These are phyloP conservation scores for Euglossa dilemma DNA, from an alignment of 1,140 invertebrate species.

Conservation along the genomic window DNA sequence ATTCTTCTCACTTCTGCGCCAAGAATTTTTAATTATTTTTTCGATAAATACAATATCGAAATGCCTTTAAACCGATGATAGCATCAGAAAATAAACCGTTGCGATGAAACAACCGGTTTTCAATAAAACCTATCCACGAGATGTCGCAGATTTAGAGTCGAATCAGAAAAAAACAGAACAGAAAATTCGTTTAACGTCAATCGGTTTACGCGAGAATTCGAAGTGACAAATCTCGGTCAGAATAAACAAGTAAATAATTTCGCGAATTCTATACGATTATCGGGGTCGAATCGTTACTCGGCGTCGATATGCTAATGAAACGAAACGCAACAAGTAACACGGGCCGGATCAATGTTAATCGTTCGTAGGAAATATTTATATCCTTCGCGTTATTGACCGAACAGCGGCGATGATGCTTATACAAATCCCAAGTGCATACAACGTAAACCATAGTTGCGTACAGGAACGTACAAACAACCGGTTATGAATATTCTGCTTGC, in stretches of 20 bases:
- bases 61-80: no score
- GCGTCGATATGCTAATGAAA: not conserved
- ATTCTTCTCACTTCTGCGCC: no score
- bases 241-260: not conserved
- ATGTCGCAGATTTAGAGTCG: no score
- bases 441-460: constrained; percentile 24
- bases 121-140: no score
- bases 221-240: not conserved
- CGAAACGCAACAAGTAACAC: constrained; percentile 22
- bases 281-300: not conserved
- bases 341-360: constrained; percentile 6
- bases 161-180: no score
- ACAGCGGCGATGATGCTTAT: not conserved
- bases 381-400: not conserved
- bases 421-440: constrained; percentile 19
- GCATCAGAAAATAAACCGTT: no score
- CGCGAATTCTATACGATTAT: not conserved
- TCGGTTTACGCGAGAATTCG: not conserved
- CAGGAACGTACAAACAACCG: not conserved
- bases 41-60: no score
- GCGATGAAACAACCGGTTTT: no score
- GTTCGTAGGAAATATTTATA: not conserved
- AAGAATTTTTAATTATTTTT: no score
- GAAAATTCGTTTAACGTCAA: not conserved
- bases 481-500: constrained; percentile 19